Evolutionary conservation across 2,113 vertebrate species (phyloP).

Genomic region (Eulemur rufifrons): DNA sequence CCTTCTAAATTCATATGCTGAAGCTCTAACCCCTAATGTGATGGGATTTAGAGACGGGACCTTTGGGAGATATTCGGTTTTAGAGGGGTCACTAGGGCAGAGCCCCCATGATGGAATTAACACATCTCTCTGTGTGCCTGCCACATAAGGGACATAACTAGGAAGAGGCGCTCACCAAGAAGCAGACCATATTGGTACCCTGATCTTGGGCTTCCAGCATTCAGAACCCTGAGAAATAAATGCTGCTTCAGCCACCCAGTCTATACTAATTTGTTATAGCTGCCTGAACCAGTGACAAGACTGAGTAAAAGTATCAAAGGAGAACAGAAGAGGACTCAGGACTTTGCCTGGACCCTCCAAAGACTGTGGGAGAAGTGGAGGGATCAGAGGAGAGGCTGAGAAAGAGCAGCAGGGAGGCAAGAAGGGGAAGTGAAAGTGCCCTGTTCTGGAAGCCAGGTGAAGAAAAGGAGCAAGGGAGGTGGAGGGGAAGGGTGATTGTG

Average conservation of each 20-base stretch:
- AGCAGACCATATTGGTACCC: not conserved
- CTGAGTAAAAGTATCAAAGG: not conserved
- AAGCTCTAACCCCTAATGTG: not conserved
- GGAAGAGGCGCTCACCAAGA: not conserved
- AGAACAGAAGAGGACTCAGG: not conserved
- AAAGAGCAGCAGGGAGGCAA: not conserved
- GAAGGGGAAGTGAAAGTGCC: not conserved
- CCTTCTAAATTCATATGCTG: not conserved
- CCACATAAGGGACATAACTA: not conserved
- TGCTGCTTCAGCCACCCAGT: not conserved
- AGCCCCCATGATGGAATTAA: not conserved
- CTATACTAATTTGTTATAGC: not conserved
- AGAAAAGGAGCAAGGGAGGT: not conserved
- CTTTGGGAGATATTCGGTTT: not conserved
- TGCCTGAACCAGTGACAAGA: not conserved
- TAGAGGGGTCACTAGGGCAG: not conserved
- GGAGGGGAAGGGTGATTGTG: rapidly evolving
- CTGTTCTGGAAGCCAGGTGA: not conserved
- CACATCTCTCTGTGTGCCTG: not conserved
- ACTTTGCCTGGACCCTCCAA: not conserved
- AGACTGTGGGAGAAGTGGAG: not conserved
- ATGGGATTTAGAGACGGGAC: not conserved
- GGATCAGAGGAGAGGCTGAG: not conserved
- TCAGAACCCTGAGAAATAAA: not conserved
- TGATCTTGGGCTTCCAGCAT: not conserved